phyloP scores from a whole-genome alignment of 1,140 invertebrate genomes.

The Trichonephila inaurata region DNA sequence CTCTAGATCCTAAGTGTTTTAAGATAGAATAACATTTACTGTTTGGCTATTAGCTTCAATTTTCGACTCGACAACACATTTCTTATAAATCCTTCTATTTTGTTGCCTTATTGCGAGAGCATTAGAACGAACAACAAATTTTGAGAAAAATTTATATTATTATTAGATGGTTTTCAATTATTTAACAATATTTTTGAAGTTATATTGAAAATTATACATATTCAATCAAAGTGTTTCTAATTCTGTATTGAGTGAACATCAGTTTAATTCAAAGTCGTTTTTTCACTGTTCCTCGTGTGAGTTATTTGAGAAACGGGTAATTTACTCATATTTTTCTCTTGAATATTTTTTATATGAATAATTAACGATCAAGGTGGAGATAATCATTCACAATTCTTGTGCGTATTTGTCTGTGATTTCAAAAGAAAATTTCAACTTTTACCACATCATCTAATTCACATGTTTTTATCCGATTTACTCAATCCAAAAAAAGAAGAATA shows the following conservation, averaged over 20 bases:
- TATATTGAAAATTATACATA: constrained; percentile 40
- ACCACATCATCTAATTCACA: background rate
- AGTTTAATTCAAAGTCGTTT: constrained; percentile 56
- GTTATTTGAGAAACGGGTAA: constrained; percentile 47
- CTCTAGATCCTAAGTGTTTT: background rate
- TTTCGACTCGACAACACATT: background rate
- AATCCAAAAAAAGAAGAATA: background rate
- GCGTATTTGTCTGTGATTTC: constrained; percentile 34
- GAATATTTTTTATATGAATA: constrained; percentile 43
- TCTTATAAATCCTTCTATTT: background rate
- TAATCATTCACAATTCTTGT: constrained; percentile 38
- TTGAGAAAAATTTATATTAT: background rate
- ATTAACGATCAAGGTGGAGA: constrained; percentile 15
- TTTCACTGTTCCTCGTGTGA: constrained; percentile 40
- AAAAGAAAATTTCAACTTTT: constrained; percentile 4
- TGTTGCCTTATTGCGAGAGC: background rate
- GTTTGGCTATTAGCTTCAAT: background rate
- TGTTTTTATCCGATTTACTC: constrained; percentile 20
- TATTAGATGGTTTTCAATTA: background rate
- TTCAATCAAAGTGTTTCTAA: constrained; percentile 59
- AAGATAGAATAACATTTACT: background rate
- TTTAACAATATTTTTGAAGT: constrained; percentile 25
- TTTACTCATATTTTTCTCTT: constrained; percentile 58
- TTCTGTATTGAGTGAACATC: background rate
- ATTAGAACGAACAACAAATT: background rate